Base-by-base conservation (phyloP, 1,140 invertebrate species). In the Plectus sambesii region DNA sequence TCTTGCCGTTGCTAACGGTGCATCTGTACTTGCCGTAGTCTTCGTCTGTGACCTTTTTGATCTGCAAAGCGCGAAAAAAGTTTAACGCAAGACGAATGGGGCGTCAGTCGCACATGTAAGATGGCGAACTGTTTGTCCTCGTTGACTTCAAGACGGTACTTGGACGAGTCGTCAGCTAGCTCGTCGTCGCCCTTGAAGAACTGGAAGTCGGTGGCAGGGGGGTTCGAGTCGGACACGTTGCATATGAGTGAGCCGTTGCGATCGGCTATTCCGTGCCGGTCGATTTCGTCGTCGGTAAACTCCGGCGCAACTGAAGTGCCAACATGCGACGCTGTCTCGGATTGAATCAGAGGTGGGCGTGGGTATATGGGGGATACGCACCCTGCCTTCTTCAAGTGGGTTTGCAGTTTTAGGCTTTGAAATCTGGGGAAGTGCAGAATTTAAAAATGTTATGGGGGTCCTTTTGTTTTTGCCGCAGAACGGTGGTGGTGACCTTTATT, bases 1-100 rank as follows among this genome's bases (percentile, higher is more conserved):
- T 51, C 17, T 53, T 53, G 40, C 46, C 52, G 25, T 56, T 56
- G 53, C 53, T 56, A 5, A 55, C 53, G 19, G 52, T 51, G 44
- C 53, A 56, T 12, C 45, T 47, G 38, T 56, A 56, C 3, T 37
- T 35, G 22, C 48, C 50, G 19, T 53, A 43, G 22, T 56, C 53
- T 9, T 53, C 42, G 4, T 33, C 20, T 20, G 47, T 30, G 15
- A 56, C 43, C 27, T 56, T 36, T 3, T 47, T 27, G 15, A 56
- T 53, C 50, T 52, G 23, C 38, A 52, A 17, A 5, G 24, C 37
- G 5, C 4, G n/a, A n/a, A 49, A 30, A 27, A 23, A 38, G 24
- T 37, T 36, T 5, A 4, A 37, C 20, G 23, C 27, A 20, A 37
- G 26, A 5, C 6, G 22, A 19, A 27, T 12, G 4, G 8, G 12